Base-by-base conservation (phyloP, 2,113 vertebrate genomes). In the Lanius collurio region DNA sequence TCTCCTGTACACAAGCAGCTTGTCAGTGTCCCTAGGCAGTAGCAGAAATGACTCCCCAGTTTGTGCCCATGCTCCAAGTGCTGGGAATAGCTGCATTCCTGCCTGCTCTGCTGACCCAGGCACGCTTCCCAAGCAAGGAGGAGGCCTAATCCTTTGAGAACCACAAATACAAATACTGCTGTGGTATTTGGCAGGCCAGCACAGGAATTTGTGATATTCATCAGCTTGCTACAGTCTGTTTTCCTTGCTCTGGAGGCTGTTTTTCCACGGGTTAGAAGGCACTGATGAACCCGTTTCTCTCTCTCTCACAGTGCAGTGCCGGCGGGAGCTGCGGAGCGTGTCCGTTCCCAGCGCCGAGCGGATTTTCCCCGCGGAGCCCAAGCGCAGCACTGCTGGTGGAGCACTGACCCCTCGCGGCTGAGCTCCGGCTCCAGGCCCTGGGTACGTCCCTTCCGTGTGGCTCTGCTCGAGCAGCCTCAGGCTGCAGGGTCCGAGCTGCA, bases 401-500 rank as follows among this genome's bases (percentile, higher is more conserved):
- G 80, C 57, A 6, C 74, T 91, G 95, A 93, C 96, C 87, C 55
- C 94, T 92, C 18, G 64, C 10, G 91, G 85, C 55, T 56, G 15
- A 18, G 65, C 35, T 23, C 17, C 35, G 15, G 21, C 41, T 47
- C 56, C 67, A 30, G 16, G 8, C 9, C n/a, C 50, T 2, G n/a
- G 19, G 2, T 5, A 1, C 5, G 0, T 6, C 28, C n/a, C 18
- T 30, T 20, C 37, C 3, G 27, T 1, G 16, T 0, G 27, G 3
- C 60, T 52, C 47, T 44, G 74, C 60, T 7, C 5, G 1, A 13
- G 31, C 55, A 65, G 46, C 41, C 46, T 68, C 57, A 3, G 42
- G 41, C 62, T 31, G 46, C 2, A 1, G 13, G 1, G 3, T 20
- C 46, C 64, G 12, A 20, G 11, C 41, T 30, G 62, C 49, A 20